Evolutionary conservation across 2,797 vertebrate genomes (phyloP).

Genomic region (Smutsia temminckii): DNA sequence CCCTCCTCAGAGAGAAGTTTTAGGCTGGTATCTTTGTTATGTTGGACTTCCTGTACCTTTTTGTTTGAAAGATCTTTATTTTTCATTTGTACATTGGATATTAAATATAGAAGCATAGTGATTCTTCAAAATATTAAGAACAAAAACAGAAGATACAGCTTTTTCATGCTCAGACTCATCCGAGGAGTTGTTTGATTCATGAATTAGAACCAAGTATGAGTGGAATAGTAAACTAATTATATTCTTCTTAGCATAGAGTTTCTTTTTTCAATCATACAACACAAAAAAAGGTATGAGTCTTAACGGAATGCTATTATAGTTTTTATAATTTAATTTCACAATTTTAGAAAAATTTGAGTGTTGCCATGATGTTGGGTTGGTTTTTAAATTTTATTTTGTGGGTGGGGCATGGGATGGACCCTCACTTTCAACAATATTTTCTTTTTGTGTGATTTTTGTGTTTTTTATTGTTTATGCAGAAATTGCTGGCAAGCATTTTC

Average conservation of each 20-base stretch:
- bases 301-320: neutral
- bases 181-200: neutral
- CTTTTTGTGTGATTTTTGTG: constrained; percentile 18
- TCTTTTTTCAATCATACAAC: neutral
- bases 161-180: neutral
- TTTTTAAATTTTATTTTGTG: constrained; percentile 46
- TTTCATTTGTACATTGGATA: constrained; percentile 33
- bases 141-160: neutral
- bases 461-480: constrained; percentile 84
- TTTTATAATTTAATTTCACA: neutral
- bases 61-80: neutral
- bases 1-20: constrained; percentile 8
- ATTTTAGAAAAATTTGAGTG: constrained; percentile 33
- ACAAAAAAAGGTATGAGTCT: neutral
- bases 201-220: neutral
- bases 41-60: neutral
- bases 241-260: neutral
- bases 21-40: neutral
- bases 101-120: neutral
- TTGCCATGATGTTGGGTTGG: neutral
- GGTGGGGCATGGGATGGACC: neutral
- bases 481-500: constrained; percentile 91
- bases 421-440: constrained; percentile 1
- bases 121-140: neutral
- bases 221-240: neutral